Conservation (phyloP, 2,113 vertebrate genomes). For the Sylvicapra grimmia region DNA sequence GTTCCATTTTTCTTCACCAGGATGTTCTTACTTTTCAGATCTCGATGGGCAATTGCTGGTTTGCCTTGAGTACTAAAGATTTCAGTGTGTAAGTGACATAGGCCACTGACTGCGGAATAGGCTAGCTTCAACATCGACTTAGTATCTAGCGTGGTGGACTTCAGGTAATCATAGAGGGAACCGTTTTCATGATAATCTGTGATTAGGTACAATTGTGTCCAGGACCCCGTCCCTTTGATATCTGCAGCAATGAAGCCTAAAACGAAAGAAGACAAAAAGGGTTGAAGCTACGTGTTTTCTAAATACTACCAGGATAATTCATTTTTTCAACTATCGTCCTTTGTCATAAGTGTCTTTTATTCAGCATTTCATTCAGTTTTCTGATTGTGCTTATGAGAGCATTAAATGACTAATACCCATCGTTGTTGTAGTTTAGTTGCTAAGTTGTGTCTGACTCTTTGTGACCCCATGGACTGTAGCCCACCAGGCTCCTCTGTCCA, state of each 20-base stretch:
- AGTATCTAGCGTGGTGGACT: constrained; percentile 93
- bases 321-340: neutral
- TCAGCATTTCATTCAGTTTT: neutral
- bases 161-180: constrained; percentile 96
- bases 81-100: constrained; percentile 96
- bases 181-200: constrained; percentile 97
- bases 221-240: constrained; percentile 98
- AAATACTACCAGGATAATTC: neutral
- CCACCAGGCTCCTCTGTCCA: neutral
- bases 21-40: constrained; percentile 98
- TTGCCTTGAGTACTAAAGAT: constrained; percentile 98
- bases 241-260: constrained; percentile 97
- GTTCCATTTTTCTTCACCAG: constrained; percentile 96
- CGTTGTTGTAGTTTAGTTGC: neutral
- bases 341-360: neutral
- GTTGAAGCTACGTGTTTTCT: neutral
- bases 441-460: neutral
- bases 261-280: neutral
- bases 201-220: constrained; percentile 97
- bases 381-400: neutral
- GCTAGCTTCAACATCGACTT: constrained; percentile 93
- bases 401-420: neutral
- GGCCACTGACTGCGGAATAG: constrained; percentile 92
- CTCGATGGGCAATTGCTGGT: constrained; percentile 95
- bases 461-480: neutral